A percentile compares a stretch with the other conserved stretches of the same genome.
Conservation (phyloP, 1,140 invertebrate genomes). For the Hycleus phaleratus region DNA sequence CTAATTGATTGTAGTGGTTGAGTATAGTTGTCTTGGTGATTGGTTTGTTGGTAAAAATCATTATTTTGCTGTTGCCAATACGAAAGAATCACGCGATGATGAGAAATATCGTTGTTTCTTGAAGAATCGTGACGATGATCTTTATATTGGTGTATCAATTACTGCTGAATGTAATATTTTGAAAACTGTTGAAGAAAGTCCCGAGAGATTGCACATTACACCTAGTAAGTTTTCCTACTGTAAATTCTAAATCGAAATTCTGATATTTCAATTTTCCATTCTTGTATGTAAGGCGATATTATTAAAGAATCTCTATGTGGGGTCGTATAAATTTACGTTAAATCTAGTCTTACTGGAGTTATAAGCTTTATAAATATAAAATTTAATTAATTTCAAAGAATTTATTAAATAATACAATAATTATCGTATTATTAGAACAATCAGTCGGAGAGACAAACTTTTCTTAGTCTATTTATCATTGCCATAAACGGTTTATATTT, state of each 20-base stretch:
- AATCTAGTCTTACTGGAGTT: too few relatives aligned
- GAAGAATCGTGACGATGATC: slow-evolving; percentile 88
- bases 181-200: slow-evolving; percentile 88
- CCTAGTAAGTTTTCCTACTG: slow-evolving; percentile 43
- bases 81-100: slow-evolving; percentile 87
- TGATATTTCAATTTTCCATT: too few relatives aligned
- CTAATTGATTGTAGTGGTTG: slow-evolving; percentile 56
- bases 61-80: slow-evolving; percentile 90
- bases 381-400: too few relatives aligned
- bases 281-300: too few relatives aligned
- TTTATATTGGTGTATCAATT: slow-evolving; percentile 82
- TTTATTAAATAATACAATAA: too few relatives aligned
- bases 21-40: slow-evolving; percentile 88
- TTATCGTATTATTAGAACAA: too few relatives aligned
- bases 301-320: too few relatives aligned
- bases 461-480: too few relatives aligned
- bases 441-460: too few relatives aligned
- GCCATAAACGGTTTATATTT: too few relatives aligned
- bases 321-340: too few relatives aligned
- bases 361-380: too few relatives aligned
- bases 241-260: background rate
- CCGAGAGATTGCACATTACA: slow-evolving; percentile 78
- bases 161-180: slow-evolving; percentile 87
- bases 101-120: slow-evolving; percentile 90
- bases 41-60: slow-evolving; percentile 95